Base-by-base conservation (phyloP, 1,140 invertebrate species). In the Olivierus martensii region DNA sequence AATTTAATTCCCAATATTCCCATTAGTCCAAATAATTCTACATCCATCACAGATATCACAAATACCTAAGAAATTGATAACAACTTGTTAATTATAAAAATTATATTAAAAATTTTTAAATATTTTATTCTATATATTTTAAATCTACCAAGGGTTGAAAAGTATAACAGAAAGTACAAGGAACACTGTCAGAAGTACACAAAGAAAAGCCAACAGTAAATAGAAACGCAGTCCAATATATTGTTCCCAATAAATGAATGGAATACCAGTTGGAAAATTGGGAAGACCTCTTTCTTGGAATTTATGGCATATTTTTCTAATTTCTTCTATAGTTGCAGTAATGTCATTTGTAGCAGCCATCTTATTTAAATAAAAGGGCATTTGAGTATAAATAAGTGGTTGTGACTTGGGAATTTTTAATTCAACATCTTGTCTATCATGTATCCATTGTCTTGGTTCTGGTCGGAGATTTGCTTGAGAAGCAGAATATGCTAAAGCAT, bases 201-300 rank as follows among this genome's bases (percentile, higher is more conserved):
- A 43, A 9, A 43, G 21, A 22, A 99, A 66, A 12, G 91, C 81
- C 47, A 93, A 63, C 10, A 78, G 73, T 50, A 95, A 67, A 56
- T 83, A 85, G 49, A 78, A 79, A 22, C 85, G 75, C 49, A 97
- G 69, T 61, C 84, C 79, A 63, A 95, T 77, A 68, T 97, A 98
- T 71, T 98, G 95, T 68, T 98, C 93, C 87, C 93, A 99, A 72
- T 93, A 99, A 4, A 92, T 79, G 66, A 99, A 98, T 21, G 59
- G 61, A 60, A 96, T 85, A 10, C 95, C 94, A 28, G 83, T 83
- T 0, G 95, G 95, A 69, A 94, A 99, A 69, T 97, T 97, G 1
- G 92, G 89, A 42, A 99, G 72, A 11, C 93, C 92, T 46, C 78
- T 77, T 18, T 79, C 79, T 64, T 90, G 83, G 68, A 87, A 99